These are phyloP conservation scores for Labia minor DNA, from an alignment of 2,888 invertebrate species.

Conservation along the genomic window DNA sequence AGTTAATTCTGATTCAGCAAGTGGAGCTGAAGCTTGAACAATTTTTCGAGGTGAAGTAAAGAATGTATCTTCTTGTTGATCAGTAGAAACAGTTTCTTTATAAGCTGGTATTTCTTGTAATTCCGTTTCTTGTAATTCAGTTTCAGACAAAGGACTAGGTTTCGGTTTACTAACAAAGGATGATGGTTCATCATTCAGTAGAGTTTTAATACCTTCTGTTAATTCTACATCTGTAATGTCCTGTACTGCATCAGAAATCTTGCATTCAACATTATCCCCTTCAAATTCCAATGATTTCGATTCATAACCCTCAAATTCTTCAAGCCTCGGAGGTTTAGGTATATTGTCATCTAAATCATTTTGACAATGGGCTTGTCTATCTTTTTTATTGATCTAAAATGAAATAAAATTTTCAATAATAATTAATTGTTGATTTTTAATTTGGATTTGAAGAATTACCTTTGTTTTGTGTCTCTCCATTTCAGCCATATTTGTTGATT, in stretches of 20 bases:
- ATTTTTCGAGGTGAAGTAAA: conserved; percentile 27
- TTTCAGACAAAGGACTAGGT: not conserved
- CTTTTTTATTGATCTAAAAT: not conserved
- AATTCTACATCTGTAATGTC: conserved; percentile 19
- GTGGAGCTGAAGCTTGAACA: conserved; percentile 26
- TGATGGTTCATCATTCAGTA: not conserved
- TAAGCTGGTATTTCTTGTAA: not conserved
- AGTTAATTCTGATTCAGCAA: conserved; percentile 26
- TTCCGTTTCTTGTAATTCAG: not conserved
- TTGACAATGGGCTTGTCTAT: not conserved
- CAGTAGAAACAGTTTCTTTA: not conserved
- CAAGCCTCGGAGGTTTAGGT: not conserved
- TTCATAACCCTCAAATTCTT: conserved; percentile 13
- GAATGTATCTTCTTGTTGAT: conserved; percentile 23
- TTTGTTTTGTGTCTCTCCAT: not conserved
- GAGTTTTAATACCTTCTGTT: not conserved
- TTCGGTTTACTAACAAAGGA: not conserved
- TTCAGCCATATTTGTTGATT: conserved; percentile 14
- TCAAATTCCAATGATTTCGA: not conserved
- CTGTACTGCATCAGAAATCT: conserved; percentile 24
- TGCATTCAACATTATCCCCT: conserved; percentile 21
- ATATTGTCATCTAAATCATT: not conserved
- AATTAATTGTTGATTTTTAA: not conserved
- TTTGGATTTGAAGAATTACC: not conserved
- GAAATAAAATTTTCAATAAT: not conserved